Percentiles rank a stretch among this genome's conserved stretches.
Evolutionary conservation across 1,140 invertebrate species (phyloP).

Genomic region (Drosophila murphyi): DNA sequence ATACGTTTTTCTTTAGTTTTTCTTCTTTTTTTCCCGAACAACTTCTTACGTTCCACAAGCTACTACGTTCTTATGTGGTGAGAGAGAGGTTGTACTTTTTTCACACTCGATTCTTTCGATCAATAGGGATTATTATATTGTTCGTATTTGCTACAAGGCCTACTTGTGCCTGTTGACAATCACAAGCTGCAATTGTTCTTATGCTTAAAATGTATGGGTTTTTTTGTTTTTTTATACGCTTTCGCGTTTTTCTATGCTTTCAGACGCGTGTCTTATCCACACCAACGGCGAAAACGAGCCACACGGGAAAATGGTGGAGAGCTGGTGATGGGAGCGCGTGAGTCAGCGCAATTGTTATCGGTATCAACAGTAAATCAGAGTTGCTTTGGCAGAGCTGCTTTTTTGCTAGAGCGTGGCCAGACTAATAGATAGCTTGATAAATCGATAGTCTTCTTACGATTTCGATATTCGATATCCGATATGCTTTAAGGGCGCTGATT

Average conservation of each 20-base stretch:
- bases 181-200: slow-evolving; percentile 69
- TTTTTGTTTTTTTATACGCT: slow-evolving; percentile 61
- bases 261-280: slow-evolving; percentile 77
- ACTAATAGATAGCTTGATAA: slow-evolving; percentile 3
- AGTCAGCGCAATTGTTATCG: slow-evolving; percentile 46
- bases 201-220: slow-evolving; percentile 54
- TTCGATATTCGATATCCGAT: slow-evolving; percentile 6
- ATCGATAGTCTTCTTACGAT: background rate
- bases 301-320: slow-evolving; percentile 60
- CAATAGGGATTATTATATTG: slow-evolving; percentile 43
- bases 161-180: slow-evolving; percentile 66
- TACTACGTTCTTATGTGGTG: slow-evolving; percentile 74
- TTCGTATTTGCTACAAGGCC: slow-evolving; percentile 56
- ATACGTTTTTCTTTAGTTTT: slow-evolving; percentile 76
- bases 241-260: slow-evolving; percentile 73
- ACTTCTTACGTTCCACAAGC: slow-evolving; percentile 82
- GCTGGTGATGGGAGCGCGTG: slow-evolving; percentile 41
- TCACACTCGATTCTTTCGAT: slow-evolving; percentile 52
- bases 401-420: slow-evolving; percentile 20
- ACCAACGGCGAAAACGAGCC: slow-evolving; percentile 58
- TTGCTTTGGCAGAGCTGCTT: slow-evolving; percentile 32
- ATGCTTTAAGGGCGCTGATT: background rate
- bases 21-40: slow-evolving; percentile 74
- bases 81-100: slow-evolving; percentile 64
- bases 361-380: slow-evolving; percentile 25